Conservation (phyloP, 2,797 vertebrate species). For the Darevskia mixta region DNA sequence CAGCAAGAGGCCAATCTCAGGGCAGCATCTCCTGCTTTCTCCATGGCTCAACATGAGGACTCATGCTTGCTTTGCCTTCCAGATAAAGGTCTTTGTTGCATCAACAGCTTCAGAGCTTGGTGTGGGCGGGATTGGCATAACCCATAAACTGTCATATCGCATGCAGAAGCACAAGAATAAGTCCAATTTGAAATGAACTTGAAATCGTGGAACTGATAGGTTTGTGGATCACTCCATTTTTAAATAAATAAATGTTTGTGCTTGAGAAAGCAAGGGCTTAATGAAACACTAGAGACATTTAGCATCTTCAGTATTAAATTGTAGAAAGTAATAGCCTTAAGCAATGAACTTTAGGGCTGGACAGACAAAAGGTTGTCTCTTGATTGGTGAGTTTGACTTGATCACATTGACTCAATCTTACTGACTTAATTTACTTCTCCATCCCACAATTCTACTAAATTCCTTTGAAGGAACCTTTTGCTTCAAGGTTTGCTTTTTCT, state of each 20-base stretch:
- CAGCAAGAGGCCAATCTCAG: constrained; percentile 76
- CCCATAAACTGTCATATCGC: neutral
- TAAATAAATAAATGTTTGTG: too few relatives aligned
- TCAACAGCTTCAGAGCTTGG: constrained; percentile 25
- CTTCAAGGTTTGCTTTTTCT: neutral
- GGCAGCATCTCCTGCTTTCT: constrained; percentile 83
- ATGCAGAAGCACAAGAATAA: neutral
- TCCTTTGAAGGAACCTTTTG: neutral
- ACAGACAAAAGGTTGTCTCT: neutral
- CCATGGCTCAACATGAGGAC: constrained; percentile 78
- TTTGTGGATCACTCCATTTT: too few relatives aligned
- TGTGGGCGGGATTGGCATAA: neutral
- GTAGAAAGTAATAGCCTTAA: neutral
- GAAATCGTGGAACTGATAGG: neutral
- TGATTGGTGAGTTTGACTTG: constrained; percentile 32
- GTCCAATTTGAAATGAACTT: neutral
- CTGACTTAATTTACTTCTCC: neutral
- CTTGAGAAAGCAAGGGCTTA: neutral
- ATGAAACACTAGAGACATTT: neutral
- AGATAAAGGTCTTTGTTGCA: constrained; percentile 51
- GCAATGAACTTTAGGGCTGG: neutral
- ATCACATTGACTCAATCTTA: neutral
- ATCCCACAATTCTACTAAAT: neutral
- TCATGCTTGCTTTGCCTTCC: constrained; percentile 64
- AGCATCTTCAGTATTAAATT: neutral